Evolutionary conservation across 2,113 vertebrate species (phyloP), one percentile per base, ranked within the genome.

Genomic region (Crotalus tigris): DNA sequence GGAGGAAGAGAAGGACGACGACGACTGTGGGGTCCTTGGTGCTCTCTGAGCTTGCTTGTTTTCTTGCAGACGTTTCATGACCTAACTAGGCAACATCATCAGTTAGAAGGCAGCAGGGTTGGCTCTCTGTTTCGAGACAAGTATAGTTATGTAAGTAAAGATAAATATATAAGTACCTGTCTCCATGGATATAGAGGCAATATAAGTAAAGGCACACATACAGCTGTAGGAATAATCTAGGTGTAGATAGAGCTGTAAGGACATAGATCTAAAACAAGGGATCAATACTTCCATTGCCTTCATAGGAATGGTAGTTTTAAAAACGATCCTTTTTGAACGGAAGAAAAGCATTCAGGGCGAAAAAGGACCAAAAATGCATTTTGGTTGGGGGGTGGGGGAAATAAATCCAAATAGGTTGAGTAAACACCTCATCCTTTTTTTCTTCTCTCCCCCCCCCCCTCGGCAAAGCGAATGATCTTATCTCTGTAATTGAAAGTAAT

Each of bases 401-500:
- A 46, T 46, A 46, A 46, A 46, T 91, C 92, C 94, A 19, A 90
- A 85, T 96, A 49, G 93, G 54, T 95, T 92, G 92, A 94, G 17
- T 95, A 93, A 95, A 95, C 95, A 96, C 95, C 92, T 19, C 91
- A 91, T 95, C 26, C 26, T 9, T 94, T 95, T 94, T 95, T 94
- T 93, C 93, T 86, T 81, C 91, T 90, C 85, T 92, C 69, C n/a
- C 91, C 91, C 85, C 93, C 69, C 39, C 39, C 39, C 39, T 39
- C 90, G 95, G 94, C 33, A 93, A 94, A 97, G 94, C 92, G 69
- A 51, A 90, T 92, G 98, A 97, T 98, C 97, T 97, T 98, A 98
- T 98, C 97, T 97, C 94, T 86, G 94, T 98, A 98, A 98, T 98
- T 98, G 98, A 98, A 98, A 98, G 97, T 97, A 97, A 97, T 97